These are phyloP conservation scores for Oceanites oceanicus DNA, from an alignment of 2,113 vertebrate species.

Conservation along the genomic window DNA sequence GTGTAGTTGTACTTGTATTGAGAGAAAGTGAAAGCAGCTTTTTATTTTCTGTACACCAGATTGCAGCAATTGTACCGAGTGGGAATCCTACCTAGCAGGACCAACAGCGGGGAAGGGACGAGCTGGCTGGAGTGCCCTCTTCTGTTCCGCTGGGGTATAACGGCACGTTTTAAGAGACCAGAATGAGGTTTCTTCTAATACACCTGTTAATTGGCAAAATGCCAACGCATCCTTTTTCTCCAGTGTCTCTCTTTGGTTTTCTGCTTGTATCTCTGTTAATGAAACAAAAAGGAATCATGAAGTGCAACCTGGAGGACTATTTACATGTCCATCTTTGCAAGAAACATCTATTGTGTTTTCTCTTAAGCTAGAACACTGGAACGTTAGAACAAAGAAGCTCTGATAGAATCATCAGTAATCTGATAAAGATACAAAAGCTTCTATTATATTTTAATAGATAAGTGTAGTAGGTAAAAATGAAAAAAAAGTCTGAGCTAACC, in stretches of 20 bases:
- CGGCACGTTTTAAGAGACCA: not conserved
- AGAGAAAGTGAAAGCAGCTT: not conserved
- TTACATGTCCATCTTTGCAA: not conserved
- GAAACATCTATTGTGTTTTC: not conserved
- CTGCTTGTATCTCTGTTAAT: rapidly evolving
- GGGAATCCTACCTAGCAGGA: not conserved
- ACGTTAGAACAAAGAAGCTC: not conserved
- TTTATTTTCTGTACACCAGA: rapidly evolving
- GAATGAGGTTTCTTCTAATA: not conserved
- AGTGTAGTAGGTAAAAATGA: not conserved
- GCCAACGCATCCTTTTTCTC: not conserved
- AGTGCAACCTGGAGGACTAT: not conserved
- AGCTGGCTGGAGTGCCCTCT: conserved; percentile 3
- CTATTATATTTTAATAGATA: not conserved
- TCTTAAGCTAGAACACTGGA: not conserved
- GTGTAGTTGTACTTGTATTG: not conserved
- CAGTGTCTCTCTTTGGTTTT: not conserved
- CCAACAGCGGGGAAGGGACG: not conserved
- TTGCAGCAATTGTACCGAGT: rapidly evolving
- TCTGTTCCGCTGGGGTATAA: not conserved
- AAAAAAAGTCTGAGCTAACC: not conserved
- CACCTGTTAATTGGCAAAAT: not conserved
- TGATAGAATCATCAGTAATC: not conserved
- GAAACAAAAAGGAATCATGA: not conserved
- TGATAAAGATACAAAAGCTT: not conserved